phyloP scores from a whole-genome alignment of 2,797 vertebrate species.

The Setipinna tenuifilis region DNA sequence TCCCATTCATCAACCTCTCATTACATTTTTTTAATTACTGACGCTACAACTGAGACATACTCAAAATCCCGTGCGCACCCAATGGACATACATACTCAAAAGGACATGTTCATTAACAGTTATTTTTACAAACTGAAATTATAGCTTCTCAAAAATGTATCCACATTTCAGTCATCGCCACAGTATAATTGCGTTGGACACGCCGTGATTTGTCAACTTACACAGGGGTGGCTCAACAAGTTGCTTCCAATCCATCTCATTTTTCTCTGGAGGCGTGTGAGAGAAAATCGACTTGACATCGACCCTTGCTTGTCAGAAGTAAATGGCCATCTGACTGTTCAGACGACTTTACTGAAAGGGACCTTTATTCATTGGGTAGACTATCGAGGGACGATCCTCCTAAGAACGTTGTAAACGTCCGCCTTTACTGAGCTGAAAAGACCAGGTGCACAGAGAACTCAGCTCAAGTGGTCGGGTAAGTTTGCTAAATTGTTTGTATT shows the following conservation, averaged over 20 bases:
- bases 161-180: constrained; percentile 35
- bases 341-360: background rate
- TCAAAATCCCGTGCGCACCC: background rate
- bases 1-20: constrained; percentile 10
- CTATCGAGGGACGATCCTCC: background rate
- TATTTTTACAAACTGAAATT: constrained; percentile 65
- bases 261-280: constrained; percentile 51
- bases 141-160: constrained; percentile 45
- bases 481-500: background rate
- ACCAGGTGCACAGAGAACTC: background rate
- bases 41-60: background rate
- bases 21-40: background rate
- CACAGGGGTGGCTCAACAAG: constrained; percentile 55
- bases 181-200: constrained; percentile 44
- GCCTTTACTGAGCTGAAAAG: background rate
- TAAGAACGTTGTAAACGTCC: background rate
- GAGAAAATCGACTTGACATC: constrained; percentile 19
- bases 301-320: constrained; percentile 8
- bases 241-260: constrained; percentile 28
- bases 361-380: background rate
- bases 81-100: constrained; percentile 14
- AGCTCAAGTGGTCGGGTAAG: background rate
- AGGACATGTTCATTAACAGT: constrained; percentile 53
- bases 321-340: background rate
- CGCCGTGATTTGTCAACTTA: constrained; percentile 54